phyloP scores from a whole-genome alignment of 2,113 vertebrate genomes.

The Ammodytes dubius region DNA sequence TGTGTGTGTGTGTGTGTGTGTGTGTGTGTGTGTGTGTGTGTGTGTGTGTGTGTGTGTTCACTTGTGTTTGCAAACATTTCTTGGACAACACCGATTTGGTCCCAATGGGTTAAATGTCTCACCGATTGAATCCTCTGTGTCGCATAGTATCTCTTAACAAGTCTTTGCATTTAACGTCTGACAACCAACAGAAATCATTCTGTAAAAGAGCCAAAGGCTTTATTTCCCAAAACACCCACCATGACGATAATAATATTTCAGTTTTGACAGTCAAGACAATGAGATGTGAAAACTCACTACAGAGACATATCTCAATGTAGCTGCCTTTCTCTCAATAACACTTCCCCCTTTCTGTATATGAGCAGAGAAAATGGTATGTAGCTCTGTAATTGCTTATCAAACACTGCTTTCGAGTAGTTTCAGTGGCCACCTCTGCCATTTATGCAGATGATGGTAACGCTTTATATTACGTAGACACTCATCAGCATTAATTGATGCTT shows the following conservation, averaged over 20 bases:
- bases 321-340: background rate
- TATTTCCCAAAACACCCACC: conserved; percentile 18
- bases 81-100: background rate
- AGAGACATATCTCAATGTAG: background rate
- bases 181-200: background rate
- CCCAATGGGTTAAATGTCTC: background rate
- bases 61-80: background rate
- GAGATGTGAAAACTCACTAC: conserved; percentile 9
- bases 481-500: no score
- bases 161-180: background rate
- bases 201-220: conserved; percentile 7
- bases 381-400: conserved; percentile 12
- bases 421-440: conserved; percentile 7
- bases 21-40: background rate
- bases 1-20: background rate
- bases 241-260: conserved; percentile 5
- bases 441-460: conserved; percentile 2
- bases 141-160: background rate
- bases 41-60: background rate
- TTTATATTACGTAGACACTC: no score
- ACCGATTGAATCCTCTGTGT: background rate
- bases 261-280: conserved; percentile 7
- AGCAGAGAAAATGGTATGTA: conserved; percentile 1
- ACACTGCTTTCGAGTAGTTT: background rate
- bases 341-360: background rate